Conservation (phyloP, 2,888 invertebrate genomes). For the Trachelus troglodyta region DNA sequence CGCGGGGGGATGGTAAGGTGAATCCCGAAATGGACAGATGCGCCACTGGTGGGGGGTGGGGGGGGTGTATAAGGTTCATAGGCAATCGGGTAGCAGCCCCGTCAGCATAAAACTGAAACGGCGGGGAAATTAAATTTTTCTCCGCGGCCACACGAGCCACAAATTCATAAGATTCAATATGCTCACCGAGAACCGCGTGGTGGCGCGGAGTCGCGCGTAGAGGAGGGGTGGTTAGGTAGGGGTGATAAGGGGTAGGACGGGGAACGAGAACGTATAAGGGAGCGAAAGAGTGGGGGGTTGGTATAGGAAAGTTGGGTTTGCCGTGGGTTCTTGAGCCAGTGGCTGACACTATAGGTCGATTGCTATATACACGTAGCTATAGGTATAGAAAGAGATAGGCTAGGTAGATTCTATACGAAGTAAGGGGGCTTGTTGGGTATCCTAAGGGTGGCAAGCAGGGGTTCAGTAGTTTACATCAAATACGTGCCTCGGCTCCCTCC, state of each 20-base stretch:
- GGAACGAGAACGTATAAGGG: conserved; percentile 25
- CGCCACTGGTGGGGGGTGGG: background rate
- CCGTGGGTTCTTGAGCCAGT: too few relatives aligned
- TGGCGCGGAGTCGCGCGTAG: conserved; percentile 13
- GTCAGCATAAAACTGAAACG: conserved; percentile 51
- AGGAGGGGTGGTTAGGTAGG: background rate
- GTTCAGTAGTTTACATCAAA: conserved; percentile 60
- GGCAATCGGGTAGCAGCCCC: conserved; percentile 17
- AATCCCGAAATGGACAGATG: background rate
- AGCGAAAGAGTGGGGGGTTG: background rate
- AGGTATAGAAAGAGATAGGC: too few relatives aligned
- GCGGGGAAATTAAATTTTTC: conserved; percentile 60
- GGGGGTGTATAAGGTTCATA: background rate
- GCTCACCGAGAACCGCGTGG: conserved; percentile 38
- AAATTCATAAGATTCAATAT: conserved; percentile 65
- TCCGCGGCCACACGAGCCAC: conserved; percentile 38
- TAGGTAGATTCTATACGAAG: too few relatives aligned
- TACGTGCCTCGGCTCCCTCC: conserved; percentile 44
- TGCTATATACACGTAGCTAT: too few relatives aligned
- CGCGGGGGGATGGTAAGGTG: background rate
- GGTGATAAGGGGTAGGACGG: conserved; percentile 6
- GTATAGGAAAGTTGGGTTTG: too few relatives aligned
- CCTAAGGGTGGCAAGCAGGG: background rate
- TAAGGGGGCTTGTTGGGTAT: too few relatives aligned
- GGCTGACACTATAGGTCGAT: too few relatives aligned